phyloP scores from a whole-genome alignment of 2,888 invertebrate species.

The Malthinus seriepunctatus region DNA sequence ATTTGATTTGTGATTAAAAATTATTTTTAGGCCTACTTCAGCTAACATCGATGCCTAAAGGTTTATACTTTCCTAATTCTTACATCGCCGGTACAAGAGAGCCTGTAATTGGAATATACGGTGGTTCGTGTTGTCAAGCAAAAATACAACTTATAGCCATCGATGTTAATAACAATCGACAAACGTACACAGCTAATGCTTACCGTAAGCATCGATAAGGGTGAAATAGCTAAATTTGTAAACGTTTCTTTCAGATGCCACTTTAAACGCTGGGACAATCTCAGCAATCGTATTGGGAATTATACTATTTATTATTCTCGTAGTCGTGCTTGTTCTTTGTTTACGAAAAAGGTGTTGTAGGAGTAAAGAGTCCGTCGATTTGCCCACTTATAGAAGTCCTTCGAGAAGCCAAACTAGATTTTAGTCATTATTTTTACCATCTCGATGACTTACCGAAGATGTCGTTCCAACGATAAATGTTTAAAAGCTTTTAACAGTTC shows the following conservation, averaged over 20 bases:
- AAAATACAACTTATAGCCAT: conserved; percentile 68
- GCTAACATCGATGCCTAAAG: conserved; percentile 62
- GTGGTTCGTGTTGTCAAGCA: conserved; percentile 74
- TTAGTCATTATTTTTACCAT: neutral
- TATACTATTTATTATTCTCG: conserved; percentile 64
- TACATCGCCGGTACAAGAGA: conserved; percentile 72
- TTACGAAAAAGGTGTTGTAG: conserved; percentile 21
- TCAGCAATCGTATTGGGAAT: conserved; percentile 73
- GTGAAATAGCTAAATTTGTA: neutral
- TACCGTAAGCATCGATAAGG: conserved; percentile 42
- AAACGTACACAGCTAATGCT: conserved; percentile 65
- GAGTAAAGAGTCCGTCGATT: conserved; percentile 51
- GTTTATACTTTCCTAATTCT: conserved; percentile 63
- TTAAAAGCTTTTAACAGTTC: no score
- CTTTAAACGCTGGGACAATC: conserved; percentile 56
- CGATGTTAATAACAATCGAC: conserved; percentile 70
- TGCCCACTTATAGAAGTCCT: conserved; percentile 61
- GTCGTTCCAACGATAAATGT: no score
- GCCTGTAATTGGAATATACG: conserved; percentile 67
- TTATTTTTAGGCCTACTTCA: conserved; percentile 60
- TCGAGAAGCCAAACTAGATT: conserved; percentile 10
- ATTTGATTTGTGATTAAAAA: neutral
- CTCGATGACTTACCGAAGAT: neutral
- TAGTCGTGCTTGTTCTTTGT: conserved; percentile 59
- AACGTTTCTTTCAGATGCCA: conserved; percentile 41